Conservation (phyloP, 1,140 invertebrate species). For the Hypsibius dujardini region DNA sequence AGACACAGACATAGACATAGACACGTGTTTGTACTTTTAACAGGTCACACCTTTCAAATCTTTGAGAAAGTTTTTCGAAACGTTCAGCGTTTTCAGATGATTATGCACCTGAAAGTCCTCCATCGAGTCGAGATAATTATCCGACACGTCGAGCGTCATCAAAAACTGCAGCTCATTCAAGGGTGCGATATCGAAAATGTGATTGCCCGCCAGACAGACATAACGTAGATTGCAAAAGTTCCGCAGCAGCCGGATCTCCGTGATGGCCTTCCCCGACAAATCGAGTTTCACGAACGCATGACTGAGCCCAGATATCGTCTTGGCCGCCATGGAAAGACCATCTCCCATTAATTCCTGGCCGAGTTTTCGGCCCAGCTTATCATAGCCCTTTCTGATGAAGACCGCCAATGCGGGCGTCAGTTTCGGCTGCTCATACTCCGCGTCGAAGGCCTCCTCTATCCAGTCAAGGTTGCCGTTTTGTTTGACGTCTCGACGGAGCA, state of each 20-base stretch:
- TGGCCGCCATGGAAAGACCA: slow-evolving; percentile 9
- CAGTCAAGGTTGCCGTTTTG: neutral
- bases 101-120: neutral
- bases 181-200: neutral
- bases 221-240: neutral
- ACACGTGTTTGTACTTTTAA: neutral
- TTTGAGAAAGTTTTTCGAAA: neutral
- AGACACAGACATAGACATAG: neutral
- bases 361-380: neutral
- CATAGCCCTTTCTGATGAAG: slow-evolving; percentile 7
- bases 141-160: neutral
- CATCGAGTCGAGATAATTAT: neutral
- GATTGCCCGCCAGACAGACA: neutral
- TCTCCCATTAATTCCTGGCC: neutral
- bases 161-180: slow-evolving; percentile 9
- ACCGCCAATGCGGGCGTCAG: neutral
- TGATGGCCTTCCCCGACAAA: neutral
- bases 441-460: slow-evolving; percentile 1
- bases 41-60: neutral
- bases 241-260: neutral
- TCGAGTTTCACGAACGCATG: slow-evolving; percentile 1
- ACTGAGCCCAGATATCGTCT: slow-evolving; percentile 6
- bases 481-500: neutral
- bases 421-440: neutral
- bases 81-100: neutral